phyloP scores from a whole-genome alignment of 2,797 vertebrate genomes.

The Philypnodon macrostomus region DNA sequence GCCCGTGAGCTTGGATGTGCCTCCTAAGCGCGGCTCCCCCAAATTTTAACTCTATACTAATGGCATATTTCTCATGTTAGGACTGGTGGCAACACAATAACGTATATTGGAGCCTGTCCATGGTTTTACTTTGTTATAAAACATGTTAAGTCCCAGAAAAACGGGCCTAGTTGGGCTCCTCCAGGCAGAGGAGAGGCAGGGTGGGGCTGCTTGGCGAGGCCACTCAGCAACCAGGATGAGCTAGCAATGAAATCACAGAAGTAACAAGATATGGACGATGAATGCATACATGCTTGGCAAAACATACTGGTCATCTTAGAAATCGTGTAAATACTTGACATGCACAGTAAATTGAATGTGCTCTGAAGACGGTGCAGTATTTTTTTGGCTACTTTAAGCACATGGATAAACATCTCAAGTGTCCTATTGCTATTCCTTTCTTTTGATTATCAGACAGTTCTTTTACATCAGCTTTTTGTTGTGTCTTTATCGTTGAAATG shows the following conservation, averaged over 20 bases:
- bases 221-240: conserved; percentile 33
- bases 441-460: no score
- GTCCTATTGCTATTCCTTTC: no score
- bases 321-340: no score
- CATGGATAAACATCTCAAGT: no score
- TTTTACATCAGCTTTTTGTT: no score
- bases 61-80: background rate
- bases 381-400: no score
- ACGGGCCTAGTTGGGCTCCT: conserved; percentile 32
- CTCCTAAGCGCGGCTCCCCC: background rate
- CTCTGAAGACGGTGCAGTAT: no score
- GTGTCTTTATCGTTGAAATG: background rate
- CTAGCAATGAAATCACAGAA: conserved; percentile 1
- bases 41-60: background rate
- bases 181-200: conserved; percentile 42
- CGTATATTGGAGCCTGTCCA: background rate
- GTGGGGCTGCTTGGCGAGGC: conserved; percentile 61
- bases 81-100: background rate
- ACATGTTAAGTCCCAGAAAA: conserved; percentile 25
- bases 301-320: no score
- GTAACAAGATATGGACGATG: background rate
- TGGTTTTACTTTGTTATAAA: conserved; percentile 7
- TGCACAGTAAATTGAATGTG: no score
- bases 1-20: conserved; percentile 15
- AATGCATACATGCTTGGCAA: no score